Evolutionary conservation across 2,888 invertebrate genomes (phyloP).

Genomic region (Phaedon cochleariae): DNA sequence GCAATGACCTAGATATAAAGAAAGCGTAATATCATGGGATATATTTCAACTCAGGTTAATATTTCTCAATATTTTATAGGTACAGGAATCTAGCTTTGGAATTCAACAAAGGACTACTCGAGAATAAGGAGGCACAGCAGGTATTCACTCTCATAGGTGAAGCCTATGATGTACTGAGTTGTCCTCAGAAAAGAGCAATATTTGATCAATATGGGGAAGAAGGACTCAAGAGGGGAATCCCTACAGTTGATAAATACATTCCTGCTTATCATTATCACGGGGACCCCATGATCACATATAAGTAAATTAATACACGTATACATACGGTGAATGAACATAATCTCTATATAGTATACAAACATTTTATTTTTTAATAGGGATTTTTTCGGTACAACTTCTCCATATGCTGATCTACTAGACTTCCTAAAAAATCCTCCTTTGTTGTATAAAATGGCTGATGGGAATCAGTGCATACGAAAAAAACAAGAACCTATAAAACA

Average conservation of each 20-base stretch:
- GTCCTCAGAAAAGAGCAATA: constrained; percentile 74
- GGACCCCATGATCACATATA: constrained; percentile 76
- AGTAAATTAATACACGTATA: constrained; percentile 56
- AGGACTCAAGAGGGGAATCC: constrained; percentile 83
- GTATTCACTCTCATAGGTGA: constrained; percentile 75
- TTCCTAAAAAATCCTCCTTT: constrained; percentile 71
- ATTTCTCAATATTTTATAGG: constrained; percentile 19
- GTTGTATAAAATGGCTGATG: constrained; percentile 69
- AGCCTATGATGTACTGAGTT: constrained; percentile 80
- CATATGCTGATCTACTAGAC: constrained; percentile 80
- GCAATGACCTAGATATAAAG: constrained; percentile 75
- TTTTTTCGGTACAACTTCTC: constrained; percentile 85
- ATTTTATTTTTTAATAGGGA: constrained; percentile 60
- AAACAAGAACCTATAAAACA: constrained; percentile 70
- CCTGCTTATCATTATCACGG: constrained; percentile 84
- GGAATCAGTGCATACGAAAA: constrained; percentile 69
- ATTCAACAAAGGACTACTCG: constrained; percentile 65
- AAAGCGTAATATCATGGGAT: constrained; percentile 66
- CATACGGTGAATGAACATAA: background rate
- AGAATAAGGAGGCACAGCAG: constrained; percentile 68
- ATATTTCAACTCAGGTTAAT: background rate
- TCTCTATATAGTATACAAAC: background rate
- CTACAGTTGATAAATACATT: constrained; percentile 72
- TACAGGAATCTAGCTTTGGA: constrained; percentile 63
- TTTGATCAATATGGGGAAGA: constrained; percentile 92